phyloP scores from a whole-genome alignment of 64 coral and sea anemone species.

The Platygyra sinensis region DNA sequence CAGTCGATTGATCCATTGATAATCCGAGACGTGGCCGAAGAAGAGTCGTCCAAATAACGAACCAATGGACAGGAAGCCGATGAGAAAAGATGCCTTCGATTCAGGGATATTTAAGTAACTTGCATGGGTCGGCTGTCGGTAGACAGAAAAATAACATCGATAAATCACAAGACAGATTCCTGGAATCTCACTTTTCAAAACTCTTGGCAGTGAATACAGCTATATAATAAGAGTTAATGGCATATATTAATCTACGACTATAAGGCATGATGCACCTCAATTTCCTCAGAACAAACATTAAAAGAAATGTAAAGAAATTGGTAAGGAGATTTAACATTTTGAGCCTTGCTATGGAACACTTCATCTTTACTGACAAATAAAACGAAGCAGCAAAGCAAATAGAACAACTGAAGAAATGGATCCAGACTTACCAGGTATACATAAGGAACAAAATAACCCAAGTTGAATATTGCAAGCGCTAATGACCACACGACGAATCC shows the following conservation, averaged over 20 bases:
- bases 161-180: background rate
- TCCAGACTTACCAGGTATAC: conserved; percentile 62
- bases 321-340: too few relatives aligned
- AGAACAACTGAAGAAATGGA: background rate
- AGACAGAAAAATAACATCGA: background rate
- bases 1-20: conserved; percentile 56
- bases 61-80: conserved; percentile 66
- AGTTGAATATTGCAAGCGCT: conserved; percentile 51
- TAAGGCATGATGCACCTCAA: too few relatives aligned
- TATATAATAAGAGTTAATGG: too few relatives aligned
- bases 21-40: conserved; percentile 65
- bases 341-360: too few relatives aligned
- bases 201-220: too few relatives aligned
- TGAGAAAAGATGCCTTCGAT: conserved; percentile 51
- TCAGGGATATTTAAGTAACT: conserved; percentile 43
- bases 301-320: too few relatives aligned
- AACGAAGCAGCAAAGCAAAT: too few relatives aligned
- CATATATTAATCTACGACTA: too few relatives aligned
- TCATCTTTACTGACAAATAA: too few relatives aligned
- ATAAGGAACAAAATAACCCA: conserved; percentile 69
- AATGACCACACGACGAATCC: conserved; percentile 69
- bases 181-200: background rate
- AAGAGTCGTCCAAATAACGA: conserved; percentile 65
- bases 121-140: conserved; percentile 55
- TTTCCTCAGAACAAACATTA: too few relatives aligned